A percentile compares a stretch with the other conserved stretches of the same genome.
Conservation (phyloP, 2,113 vertebrate genomes). For the Sapayoa aenigma region DNA sequence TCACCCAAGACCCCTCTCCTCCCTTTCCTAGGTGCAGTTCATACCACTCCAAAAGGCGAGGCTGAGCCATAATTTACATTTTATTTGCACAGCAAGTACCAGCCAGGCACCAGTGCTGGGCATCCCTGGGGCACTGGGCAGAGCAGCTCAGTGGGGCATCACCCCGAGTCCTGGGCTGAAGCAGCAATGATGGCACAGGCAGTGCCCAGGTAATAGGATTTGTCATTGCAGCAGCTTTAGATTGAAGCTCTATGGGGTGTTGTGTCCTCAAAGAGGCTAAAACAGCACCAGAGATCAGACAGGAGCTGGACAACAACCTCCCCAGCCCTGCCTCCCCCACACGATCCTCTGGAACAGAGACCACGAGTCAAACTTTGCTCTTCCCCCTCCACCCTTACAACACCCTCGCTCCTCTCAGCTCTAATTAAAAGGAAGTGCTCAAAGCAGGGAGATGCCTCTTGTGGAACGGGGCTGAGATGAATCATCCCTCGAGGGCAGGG, state of each 20-base stretch:
- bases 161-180: accelerated
- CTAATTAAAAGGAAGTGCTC: background rate
- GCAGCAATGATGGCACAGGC: background rate
- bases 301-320: background rate
- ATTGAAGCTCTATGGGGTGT: background rate
- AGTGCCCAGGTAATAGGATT: background rate
- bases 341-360: background rate
- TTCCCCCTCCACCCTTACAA: background rate
- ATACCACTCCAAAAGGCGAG: background rate
- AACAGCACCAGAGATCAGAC: background rate
- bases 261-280: background rate
- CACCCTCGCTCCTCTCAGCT: background rate
- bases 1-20: background rate
- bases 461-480: accelerated
- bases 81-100: background rate
- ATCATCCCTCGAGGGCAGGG: background rate
- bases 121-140: background rate
- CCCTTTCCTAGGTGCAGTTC: background rate
- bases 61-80: background rate
- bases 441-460: background rate
- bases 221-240: background rate
- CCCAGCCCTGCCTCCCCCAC: background rate
- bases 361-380: background rate
- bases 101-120: background rate
- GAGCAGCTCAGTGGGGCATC: background rate